Percentiles rank a stretch among this genome's conserved stretches.
phyloP scores from a whole-genome alignment of 2,888 invertebrate genomes.

The Nephrotoma flavescens region DNA sequence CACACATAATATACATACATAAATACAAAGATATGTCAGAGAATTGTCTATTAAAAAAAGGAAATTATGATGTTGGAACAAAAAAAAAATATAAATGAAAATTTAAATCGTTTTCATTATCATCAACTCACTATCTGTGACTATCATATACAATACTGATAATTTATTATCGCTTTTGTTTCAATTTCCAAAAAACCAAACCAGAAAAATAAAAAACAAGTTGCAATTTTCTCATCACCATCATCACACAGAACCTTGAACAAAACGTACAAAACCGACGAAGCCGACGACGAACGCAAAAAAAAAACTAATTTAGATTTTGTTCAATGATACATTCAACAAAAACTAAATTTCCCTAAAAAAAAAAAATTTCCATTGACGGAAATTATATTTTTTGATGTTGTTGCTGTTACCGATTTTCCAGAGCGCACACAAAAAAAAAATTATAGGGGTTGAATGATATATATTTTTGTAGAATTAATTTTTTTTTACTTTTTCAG shows the following conservation, averaged over 20 bases:
- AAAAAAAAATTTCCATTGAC: neutral
- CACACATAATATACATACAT: neutral
- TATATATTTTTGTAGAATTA: neutral
- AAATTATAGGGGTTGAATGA: neutral
- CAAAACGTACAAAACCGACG: neutral
- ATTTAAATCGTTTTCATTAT: neutral
- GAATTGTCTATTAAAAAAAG: neutral
- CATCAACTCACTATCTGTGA: neutral
- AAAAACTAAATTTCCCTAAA: neutral
- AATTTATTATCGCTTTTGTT: neutral
- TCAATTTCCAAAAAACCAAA: neutral
- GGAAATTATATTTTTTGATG: neutral
- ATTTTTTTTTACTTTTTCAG: neutral
- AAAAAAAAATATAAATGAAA: neutral
- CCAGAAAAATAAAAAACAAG: neutral
- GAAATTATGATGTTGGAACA: neutral
- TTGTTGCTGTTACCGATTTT: neutral
- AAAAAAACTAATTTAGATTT: neutral
- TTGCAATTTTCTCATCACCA: neutral
- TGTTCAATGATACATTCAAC: neutral
- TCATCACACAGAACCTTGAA: neutral
- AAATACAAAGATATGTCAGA: neutral
- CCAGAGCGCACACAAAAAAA: neutral
- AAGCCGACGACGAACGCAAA: neutral
- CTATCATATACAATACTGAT: neutral